Evolutionary conservation across 2,888 invertebrate genomes (phyloP).

Genomic region (Drosophila nr. medialis): DNA sequence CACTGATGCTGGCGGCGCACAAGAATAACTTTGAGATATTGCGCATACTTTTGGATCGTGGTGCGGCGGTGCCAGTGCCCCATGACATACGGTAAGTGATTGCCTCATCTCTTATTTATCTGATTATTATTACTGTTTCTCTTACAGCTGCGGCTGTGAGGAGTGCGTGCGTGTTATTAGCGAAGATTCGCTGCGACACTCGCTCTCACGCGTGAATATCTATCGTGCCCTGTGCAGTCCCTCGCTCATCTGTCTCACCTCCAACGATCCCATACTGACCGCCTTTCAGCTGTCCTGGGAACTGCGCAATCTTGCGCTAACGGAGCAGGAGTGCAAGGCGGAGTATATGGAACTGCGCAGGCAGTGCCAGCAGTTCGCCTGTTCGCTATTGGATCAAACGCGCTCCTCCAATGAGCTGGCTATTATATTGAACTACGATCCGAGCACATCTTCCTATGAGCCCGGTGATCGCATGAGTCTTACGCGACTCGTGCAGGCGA

Average conservation of each 20-base stretch:
- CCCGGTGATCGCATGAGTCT: slow-evolving; percentile 94
- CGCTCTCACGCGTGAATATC: slow-evolving; percentile 95
- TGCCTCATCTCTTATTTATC: too few relatives aligned
- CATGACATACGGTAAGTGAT: slow-evolving; percentile 90
- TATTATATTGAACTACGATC: slow-evolving; percentile 96
- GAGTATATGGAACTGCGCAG: slow-evolving; percentile 95
- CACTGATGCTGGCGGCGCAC: slow-evolving; percentile 96
- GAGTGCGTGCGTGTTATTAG: slow-evolving; percentile 92
- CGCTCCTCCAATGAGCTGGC: slow-evolving; percentile 96
- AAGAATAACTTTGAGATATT: slow-evolving; percentile 98
- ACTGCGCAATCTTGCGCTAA: slow-evolving; percentile 93
- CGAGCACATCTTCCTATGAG: slow-evolving; percentile 89
- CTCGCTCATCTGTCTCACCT: slow-evolving; percentile 96
- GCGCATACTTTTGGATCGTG: slow-evolving; percentile 95
- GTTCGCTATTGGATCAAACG: slow-evolving; percentile 95
- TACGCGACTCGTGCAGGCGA: slow-evolving; percentile 94
- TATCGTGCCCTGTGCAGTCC: slow-evolving; percentile 97
- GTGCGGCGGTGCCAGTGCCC: slow-evolving; percentile 95
- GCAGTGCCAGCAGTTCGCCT: slow-evolving; percentile 96
- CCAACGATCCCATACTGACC: slow-evolving; percentile 95
- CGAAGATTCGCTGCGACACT: slow-evolving; percentile 92
- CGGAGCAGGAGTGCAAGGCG: slow-evolving; percentile 96
- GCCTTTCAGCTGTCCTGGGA: slow-evolving; percentile 98
- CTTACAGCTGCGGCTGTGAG: slow-evolving; percentile 91
- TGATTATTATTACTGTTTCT: background rate